Conservation (phyloP, 2,113 vertebrate species). For the Rallus limicola region DNA sequence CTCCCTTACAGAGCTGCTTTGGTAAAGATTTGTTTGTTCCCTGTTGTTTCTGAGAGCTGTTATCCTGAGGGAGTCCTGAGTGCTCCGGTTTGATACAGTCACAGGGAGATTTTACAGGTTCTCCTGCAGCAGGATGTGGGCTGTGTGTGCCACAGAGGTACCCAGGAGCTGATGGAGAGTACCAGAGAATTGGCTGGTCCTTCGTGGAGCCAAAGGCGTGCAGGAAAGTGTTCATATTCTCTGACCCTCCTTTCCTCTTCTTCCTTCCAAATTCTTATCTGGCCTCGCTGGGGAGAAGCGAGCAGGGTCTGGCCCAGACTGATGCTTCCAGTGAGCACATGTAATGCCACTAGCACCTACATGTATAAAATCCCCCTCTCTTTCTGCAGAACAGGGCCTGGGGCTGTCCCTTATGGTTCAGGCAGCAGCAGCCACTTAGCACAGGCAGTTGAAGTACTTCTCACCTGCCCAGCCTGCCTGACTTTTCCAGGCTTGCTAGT, state of each 20-base stretch:
- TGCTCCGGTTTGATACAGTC: background rate
- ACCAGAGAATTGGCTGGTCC: background rate
- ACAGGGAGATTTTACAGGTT: background rate
- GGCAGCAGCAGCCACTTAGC: background rate
- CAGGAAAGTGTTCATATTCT: background rate
- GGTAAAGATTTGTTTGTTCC: background rate
- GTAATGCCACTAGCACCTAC: background rate
- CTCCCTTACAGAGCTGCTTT: background rate
- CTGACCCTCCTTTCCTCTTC: background rate
- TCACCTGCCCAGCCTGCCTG: constrained; percentile 6
- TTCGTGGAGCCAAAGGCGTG: background rate
- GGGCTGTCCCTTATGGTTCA: background rate
- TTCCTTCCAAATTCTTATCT: background rate
- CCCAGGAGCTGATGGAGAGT: background rate
- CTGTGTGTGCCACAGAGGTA: background rate
- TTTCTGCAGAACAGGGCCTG: background rate
- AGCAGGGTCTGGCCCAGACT: background rate
- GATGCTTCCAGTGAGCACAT: background rate
- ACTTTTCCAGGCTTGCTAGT: background rate
- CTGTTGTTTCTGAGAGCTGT: background rate
- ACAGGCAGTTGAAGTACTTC: background rate
- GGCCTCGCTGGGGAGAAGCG: background rate
- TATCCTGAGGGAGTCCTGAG: background rate
- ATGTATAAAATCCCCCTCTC: background rate
- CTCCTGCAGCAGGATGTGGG: background rate